phyloP scores from a whole-genome alignment of 1,140 invertebrate species.

The Anagrus nilaparvatae region DNA sequence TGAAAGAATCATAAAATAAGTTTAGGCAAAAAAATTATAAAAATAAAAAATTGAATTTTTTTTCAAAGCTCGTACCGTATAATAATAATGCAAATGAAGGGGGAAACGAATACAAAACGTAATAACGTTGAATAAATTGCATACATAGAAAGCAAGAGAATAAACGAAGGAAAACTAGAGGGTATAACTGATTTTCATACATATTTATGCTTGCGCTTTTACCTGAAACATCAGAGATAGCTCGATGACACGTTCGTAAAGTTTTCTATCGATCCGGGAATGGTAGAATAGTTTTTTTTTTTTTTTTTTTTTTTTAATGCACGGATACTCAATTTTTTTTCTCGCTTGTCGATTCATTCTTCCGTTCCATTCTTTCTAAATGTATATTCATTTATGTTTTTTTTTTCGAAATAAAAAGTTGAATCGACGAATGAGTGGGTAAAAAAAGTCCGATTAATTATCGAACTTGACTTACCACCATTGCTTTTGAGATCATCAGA shows the following conservation, averaged over 20 bases:
- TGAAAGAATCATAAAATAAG: too few relatives aligned
- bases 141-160: too few relatives aligned
- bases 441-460: conserved; percentile 3
- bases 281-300: conserved; percentile 15
- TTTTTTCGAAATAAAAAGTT: background rate
- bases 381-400: conserved; percentile 1
- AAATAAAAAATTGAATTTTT: too few relatives aligned
- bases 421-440: background rate
- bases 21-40: too few relatives aligned
- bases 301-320: conserved; percentile 1
- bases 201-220: conserved; percentile 42
- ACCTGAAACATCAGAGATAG: conserved; percentile 34
- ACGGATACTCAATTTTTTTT: conserved; percentile 5
- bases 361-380: background rate
- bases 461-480: conserved; percentile 49
- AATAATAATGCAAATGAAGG: too few relatives aligned
- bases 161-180: conserved; percentile 20
- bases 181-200: conserved; percentile 41
- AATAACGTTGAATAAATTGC: conserved; percentile 33
- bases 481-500: conserved; percentile 54
- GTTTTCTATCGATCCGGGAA: too few relatives aligned
- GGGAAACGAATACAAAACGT: too few relatives aligned
- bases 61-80: too few relatives aligned
- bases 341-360: conserved; percentile 1
- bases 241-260: conserved; percentile 36